Evolutionary conservation across 1,140 invertebrate genomes (phyloP).

Genomic region (Lasioglossum baleicum): DNA sequence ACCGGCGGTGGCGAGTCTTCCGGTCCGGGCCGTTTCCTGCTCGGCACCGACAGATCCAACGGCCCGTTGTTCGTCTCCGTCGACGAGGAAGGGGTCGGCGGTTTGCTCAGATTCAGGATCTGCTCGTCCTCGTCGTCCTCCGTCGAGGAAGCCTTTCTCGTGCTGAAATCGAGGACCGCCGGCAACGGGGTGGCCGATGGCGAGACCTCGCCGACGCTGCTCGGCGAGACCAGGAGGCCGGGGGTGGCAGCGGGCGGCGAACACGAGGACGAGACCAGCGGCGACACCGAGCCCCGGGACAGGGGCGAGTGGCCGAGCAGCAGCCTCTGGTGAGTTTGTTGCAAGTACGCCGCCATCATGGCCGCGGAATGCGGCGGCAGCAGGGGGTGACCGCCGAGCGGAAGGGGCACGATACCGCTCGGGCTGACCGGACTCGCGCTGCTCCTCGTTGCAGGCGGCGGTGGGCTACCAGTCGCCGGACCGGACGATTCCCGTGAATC

Average conservation of each 20-base stretch:
- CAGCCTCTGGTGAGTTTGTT: conserved; percentile 86
- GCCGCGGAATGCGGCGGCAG: conserved; percentile 88
- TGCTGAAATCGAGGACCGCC: conserved; percentile 89
- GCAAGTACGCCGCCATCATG: conserved; percentile 87
- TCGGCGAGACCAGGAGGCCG: conserved; percentile 74
- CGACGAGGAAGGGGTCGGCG: conserved; percentile 78
- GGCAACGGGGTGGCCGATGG: conserved; percentile 78
- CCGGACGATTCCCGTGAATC: conserved; percentile 86
- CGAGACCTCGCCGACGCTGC: conserved; percentile 70
- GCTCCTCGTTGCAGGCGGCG: conserved; percentile 80
- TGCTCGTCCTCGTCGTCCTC: conserved; percentile 83
- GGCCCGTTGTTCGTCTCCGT: conserved; percentile 86
- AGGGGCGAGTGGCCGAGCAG: conserved; percentile 87
- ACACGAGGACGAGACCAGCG: conserved; percentile 82
- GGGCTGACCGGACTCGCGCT: conserved; percentile 80
- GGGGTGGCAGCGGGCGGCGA: conserved; percentile 80
- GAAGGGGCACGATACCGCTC: conserved; percentile 76
- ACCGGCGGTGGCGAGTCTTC: conserved; percentile 83
- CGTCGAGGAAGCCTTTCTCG: conserved; percentile 80
- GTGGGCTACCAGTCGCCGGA: conserved; percentile 82
- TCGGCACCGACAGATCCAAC: conserved; percentile 88
- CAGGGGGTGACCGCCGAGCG: conserved; percentile 79
- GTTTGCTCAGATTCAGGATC: conserved; percentile 85
- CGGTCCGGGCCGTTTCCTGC: conserved; percentile 85
- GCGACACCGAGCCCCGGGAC: conserved; percentile 82